These are phyloP conservation scores for Perognathus longimembris DNA, from an alignment of 2,113 vertebrate genomes.

Conservation along the genomic window DNA sequence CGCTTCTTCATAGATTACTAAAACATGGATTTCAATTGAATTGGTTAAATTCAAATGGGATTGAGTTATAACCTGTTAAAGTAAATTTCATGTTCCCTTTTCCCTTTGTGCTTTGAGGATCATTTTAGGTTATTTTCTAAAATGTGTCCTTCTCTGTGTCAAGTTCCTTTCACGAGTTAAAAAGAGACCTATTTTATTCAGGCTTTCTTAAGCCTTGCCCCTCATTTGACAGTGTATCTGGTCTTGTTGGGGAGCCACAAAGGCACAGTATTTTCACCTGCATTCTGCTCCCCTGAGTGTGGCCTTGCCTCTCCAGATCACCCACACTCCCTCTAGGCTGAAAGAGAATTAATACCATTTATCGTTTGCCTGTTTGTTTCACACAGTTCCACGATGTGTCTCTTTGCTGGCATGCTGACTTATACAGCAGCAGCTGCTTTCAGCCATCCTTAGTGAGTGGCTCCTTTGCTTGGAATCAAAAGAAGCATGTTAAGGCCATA, in stretches of 20 bases:
- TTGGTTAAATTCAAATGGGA: constrained; percentile 40
- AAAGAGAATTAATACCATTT: constrained; percentile 83
- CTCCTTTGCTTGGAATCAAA: constrained; percentile 80
- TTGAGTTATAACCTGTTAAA: not conserved
- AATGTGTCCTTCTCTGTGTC: constrained; percentile 2
- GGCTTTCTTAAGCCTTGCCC: not conserved
- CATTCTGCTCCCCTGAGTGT: constrained; percentile 64
- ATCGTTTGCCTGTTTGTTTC: constrained; percentile 81
- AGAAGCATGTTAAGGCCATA: constrained; percentile 77
- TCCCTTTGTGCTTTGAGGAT: not conserved
- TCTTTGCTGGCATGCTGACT: constrained; percentile 78
- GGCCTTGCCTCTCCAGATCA: constrained; percentile 66
- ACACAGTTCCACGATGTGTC: constrained; percentile 79
- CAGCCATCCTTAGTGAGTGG: constrained; percentile 76
- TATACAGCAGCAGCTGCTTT: constrained; percentile 82
- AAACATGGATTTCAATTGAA: not conserved
- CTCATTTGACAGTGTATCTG: not conserved
- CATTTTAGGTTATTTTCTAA: constrained; percentile 25
- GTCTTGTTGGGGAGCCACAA: not conserved
- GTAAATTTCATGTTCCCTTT: constrained; percentile 17
- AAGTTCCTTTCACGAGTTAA: constrained; percentile 26
- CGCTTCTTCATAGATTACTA: constrained; percentile 8
- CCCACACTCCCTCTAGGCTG: constrained; percentile 76
- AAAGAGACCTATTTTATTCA: constrained; percentile 24
- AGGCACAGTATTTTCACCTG: not conserved